Percentiles rank a stretch among this genome's conserved stretches.
These are phyloP conservation scores for Urocolius indicus DNA, from an alignment of 2,113 vertebrate genomes.

Conservation along the genomic window DNA sequence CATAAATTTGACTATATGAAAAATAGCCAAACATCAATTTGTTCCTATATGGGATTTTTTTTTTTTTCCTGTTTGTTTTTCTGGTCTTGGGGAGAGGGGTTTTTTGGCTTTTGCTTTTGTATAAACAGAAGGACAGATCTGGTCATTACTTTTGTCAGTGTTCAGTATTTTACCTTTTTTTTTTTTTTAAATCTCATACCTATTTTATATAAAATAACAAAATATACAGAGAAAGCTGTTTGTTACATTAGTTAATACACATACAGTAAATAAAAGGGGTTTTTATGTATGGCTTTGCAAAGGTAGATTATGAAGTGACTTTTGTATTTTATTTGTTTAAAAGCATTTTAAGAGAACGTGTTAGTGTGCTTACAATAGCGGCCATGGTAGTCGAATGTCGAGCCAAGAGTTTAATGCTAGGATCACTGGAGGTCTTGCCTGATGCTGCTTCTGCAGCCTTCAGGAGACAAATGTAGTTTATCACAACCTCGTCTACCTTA, in stretches of 20 bases:
- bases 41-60: constrained; percentile 25
- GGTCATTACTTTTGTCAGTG: constrained; percentile 68
- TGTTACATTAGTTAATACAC: constrained; percentile 90
- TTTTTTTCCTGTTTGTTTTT: constrained; percentile 17
- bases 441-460: constrained; percentile 87
- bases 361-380: constrained; percentile 92
- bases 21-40: constrained; percentile 78
- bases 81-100: not conserved
- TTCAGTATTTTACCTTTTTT: constrained; percentile 79
- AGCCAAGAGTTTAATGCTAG: constrained; percentile 88
- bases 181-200: constrained; percentile 72
- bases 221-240: constrained; percentile 90
- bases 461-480: constrained; percentile 91
- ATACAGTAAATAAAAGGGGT: constrained; percentile 81
- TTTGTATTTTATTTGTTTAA: constrained; percentile 87
- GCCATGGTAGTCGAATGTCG: constrained; percentile 91
- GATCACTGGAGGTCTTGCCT: constrained; percentile 82
- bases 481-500: constrained; percentile 88
- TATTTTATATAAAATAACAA: constrained; percentile 94
- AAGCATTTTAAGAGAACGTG: constrained; percentile 92
- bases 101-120: constrained; percentile 64
- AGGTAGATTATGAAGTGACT: constrained; percentile 88
- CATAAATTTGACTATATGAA: constrained; percentile 78
- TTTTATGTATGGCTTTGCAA: constrained; percentile 96
- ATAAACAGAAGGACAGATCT: constrained; percentile 72